Percentiles rank a stretch among this genome's conserved stretches.
Evolutionary conservation across 1,140 invertebrate genomes (phyloP).

Genomic region (Scaptomyza graminum): DNA sequence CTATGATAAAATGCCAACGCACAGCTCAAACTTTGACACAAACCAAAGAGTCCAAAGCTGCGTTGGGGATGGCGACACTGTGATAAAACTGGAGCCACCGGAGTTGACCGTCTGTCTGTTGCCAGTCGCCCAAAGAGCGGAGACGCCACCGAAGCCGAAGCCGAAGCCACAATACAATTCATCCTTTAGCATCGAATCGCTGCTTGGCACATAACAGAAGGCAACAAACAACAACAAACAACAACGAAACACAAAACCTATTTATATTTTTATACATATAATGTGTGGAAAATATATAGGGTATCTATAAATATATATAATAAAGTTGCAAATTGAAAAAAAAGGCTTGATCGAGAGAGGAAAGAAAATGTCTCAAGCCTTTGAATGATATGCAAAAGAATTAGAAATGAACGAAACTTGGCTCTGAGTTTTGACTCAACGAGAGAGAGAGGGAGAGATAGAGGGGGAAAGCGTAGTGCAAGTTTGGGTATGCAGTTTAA

Average conservation of each 20-base stretch:
- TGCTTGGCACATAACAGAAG: constrained; percentile 84
- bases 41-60: constrained; percentile 43
- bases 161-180: constrained; percentile 51
- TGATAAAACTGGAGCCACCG: constrained; percentile 32
- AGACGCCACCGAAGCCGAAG: constrained; percentile 2
- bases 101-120: background rate
- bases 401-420: background rate
- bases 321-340: constrained; percentile 1
- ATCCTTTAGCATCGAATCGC: constrained; percentile 93
- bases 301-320: constrained; percentile 4
- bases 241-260: background rate
- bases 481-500: constrained; percentile 53
- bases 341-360: background rate
- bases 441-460: no score
- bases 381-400: no score
- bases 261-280: constrained; percentile 16
- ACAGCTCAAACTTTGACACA: constrained; percentile 86
- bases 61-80: constrained; percentile 31
- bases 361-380: no score
- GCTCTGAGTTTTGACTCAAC: constrained; percentile 3
- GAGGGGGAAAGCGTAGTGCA: no score
- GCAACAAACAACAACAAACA: no score
- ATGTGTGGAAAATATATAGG: constrained; percentile 7
- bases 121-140: background rate
- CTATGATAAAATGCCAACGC: constrained; percentile 84